Base-by-base conservation (phyloP, 2,888 invertebrate genomes). In the Sesia bembeciformis region DNA sequence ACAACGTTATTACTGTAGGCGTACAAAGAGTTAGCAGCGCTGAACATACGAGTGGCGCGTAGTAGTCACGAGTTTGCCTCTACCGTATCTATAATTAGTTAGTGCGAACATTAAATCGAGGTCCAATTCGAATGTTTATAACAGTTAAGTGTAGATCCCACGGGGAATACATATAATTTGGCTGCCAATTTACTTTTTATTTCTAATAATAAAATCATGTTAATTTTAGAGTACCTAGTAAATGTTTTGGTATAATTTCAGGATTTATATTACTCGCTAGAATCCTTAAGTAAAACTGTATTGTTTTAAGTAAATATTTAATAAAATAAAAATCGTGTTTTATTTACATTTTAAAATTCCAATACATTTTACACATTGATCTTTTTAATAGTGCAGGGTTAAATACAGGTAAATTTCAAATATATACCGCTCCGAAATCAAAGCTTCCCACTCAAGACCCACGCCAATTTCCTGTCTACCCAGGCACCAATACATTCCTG, bases 101-200 rank as follows among this genome's bases (percentile, higher is more conserved):
- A 86, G 83, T 76, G 81, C 74, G 80, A 87, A 84, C 50, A 80
- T 80, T 81, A 76, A 84, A 85, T 77, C 73, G 88, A 81, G 88
- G 88, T 88, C 88, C 88, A 88, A 88, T 85, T 81, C 80, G 81
- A 82, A 80, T 79, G 81, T 86, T 81, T 86, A 74, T 81, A 84
- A 76, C 60, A 38, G 69, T 70, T 66, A 68, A 65, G 63, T 66
- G 72, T 82, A 80, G 79, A 76, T 76, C 76, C 74, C 8, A 65
- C 72, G 77, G 72, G 75, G 76, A 72, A 77, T 68, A 70, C 73
- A 60, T 58, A 64, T 70, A 67, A 60, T 70, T 74, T 68, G 71
- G 68, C 72, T 70, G 76, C 74, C 78, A 76, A 73, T 79, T 56
- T 73, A 70, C 69, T 77, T 4, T 77, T 76, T 73, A 76, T 76